phyloP scores from a whole-genome alignment of 1,140 invertebrate species.

The Penaeus japonicus region DNA sequence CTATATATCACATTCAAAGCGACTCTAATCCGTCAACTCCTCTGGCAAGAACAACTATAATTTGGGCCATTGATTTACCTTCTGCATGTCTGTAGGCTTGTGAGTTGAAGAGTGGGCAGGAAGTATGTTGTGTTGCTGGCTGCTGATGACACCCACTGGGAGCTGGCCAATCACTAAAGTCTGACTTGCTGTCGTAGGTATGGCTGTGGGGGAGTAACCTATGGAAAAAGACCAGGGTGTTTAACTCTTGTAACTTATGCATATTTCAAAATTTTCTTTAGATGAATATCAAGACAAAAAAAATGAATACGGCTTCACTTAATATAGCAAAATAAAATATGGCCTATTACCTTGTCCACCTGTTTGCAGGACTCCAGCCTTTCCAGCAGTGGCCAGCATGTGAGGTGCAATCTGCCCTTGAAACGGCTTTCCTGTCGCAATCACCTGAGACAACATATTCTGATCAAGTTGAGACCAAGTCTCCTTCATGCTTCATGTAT shows the following conservation, averaged over 20 bases:
- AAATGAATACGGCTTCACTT: not conserved
- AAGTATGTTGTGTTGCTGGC: conserved; percentile 72
- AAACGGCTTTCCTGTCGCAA: conserved; percentile 81
- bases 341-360: conserved; percentile 48
- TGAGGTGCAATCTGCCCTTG: conserved; percentile 80
- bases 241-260: not conserved
- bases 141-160: conserved; percentile 77
- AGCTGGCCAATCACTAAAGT: conserved; percentile 57
- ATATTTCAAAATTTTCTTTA: not conserved
- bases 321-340: too few relatives aligned
- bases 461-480: too few relatives aligned
- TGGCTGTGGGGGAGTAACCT: conserved; percentile 54
- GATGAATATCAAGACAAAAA: not conserved
- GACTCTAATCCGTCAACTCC: not conserved
- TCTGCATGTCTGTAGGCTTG: conserved; percentile 64
- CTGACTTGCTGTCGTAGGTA: conserved; percentile 55
- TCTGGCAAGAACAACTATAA: not conserved
- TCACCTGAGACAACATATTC: conserved; percentile 6
- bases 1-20: too few relatives aligned
- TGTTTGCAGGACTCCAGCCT: conserved; percentile 60
- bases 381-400: conserved; percentile 79
- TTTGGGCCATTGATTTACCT: conserved; percentile 52
- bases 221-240: conserved; percentile 13
- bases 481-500: too few relatives aligned
- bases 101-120: conserved; percentile 66